Percentiles rank a stretch among this genome's conserved stretches.
Conservation (phyloP, 2,888 invertebrate species). For the Pterobdella sp. region DNA sequence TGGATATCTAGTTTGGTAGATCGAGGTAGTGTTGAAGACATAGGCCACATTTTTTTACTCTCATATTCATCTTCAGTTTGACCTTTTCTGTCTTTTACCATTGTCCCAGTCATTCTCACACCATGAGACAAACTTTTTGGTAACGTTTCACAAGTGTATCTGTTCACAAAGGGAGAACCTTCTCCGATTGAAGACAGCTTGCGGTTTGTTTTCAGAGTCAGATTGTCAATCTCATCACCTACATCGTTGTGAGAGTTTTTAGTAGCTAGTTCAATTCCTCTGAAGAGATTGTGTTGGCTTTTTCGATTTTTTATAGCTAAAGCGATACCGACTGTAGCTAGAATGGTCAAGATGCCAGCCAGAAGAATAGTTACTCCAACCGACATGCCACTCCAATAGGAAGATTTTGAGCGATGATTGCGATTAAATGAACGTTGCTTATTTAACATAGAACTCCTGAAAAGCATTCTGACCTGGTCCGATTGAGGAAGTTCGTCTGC, state of each 20-base stretch:
- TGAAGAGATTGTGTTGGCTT: neutral
- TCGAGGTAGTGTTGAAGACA: conserved; percentile 19
- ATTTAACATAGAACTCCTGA: conserved; percentile 5
- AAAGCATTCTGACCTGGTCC: conserved; percentile 17
- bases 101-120: neutral
- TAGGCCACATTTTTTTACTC: conserved; percentile 2
- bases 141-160: conserved; percentile 19
- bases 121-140: conserved; percentile 4
- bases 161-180: conserved; percentile 18
- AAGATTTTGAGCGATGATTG: neutral
- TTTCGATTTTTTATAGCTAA: conserved; percentile 13
- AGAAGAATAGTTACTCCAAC: conserved; percentile 19
- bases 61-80: neutral
- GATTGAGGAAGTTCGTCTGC: conserved; percentile 15
- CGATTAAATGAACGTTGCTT: neutral
- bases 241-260: neutral
- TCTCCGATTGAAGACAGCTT: conserved; percentile 19
- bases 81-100: neutral
- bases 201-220: conserved; percentile 28
- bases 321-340: conserved; percentile 25
- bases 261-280: neutral
- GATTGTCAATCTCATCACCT: conserved; percentile 27
- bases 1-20: conserved; percentile 21
- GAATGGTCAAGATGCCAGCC: conserved; percentile 26
- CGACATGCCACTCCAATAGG: conserved; percentile 27